These are phyloP conservation scores for Scarus forsteni DNA, from an alignment of 2,797 vertebrate genomes.

Conservation along the genomic window DNA sequence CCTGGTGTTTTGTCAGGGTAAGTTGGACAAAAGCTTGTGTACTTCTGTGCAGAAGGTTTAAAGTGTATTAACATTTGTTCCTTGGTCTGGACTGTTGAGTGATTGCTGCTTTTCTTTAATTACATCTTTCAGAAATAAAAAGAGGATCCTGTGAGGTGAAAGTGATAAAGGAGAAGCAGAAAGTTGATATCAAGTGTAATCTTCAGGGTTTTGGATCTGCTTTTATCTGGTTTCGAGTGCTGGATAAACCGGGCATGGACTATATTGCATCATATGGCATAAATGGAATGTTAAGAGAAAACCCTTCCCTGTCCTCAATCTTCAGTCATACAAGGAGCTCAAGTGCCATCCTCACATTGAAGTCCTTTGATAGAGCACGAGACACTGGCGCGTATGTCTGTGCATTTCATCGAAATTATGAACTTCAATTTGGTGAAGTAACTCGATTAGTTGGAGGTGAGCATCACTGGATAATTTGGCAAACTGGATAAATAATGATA, in stretches of 20 bases:
- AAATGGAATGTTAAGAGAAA: rapidly evolving
- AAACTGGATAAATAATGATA: not conserved
- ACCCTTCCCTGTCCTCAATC: rapidly evolving
- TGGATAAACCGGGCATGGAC: slow-evolving; percentile 34
- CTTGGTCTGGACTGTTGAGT: not conserved
- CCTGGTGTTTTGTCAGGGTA: slow-evolving; percentile 71
- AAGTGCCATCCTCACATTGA: not conserved
- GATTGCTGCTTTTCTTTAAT: slow-evolving; percentile 1
- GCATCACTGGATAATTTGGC: not conserved
- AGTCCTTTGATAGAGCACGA: not conserved
- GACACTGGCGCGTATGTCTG: slow-evolving; percentile 79
- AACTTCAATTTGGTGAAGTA: slow-evolving; percentile 24
- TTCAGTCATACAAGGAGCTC: rapidly evolving
- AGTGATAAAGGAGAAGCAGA: rapidly evolving
- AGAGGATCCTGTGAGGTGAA: rapidly evolving
- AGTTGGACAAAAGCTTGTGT: slow-evolving; percentile 25
- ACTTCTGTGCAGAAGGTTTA: not conserved
- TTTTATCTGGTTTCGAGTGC: slow-evolving; percentile 64
- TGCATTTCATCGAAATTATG: not conserved
- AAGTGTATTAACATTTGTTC: not conserved
- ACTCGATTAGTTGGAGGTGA: slow-evolving; percentile 67
- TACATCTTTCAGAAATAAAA: slow-evolving; percentile 27
- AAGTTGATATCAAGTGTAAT: rapidly evolving
- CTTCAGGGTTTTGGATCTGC: rapidly evolving
- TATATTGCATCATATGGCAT: slow-evolving; percentile 50